Evolutionary conservation across 2,113 vertebrate species (phyloP), one percentile per base, ranked within the genome.

Genomic region (Burhinus bistriatus): DNA sequence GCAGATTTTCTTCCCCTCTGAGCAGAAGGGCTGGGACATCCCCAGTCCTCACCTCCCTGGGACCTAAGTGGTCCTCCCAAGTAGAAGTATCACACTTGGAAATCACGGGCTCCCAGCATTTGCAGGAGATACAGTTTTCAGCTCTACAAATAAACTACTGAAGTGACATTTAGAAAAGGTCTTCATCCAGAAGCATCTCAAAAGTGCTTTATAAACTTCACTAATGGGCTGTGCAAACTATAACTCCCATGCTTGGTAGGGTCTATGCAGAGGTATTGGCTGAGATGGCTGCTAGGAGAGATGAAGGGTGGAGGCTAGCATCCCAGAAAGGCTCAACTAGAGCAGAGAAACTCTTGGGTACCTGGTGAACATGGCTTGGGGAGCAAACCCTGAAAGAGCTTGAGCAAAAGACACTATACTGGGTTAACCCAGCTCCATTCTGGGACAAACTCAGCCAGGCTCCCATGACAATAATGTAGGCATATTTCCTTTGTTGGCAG

Each of bases 151-250:
- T 79, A 91, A 93, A 93, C 86, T 57, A 15, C 40, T 68, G 15
- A 89, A 94, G 73, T 87, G 80, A 87, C 77, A 68, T 97, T 96
- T 79, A 87, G 73, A 76, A 79, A 89, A 93, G 61, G 78, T 84
- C 89, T 93, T 90, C 16, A 79, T 51, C 20, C 71, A 90, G 59
- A 93, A 92, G 44, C 76, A 71, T 87, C 87, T 75, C 52, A 45
- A 89, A 95, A 95, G 81, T 78, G 65, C 58, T 96, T 91, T 76
- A 91, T 71, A 93, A 97, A 95, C 93, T 82, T 84, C 66, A 89
- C 16, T 54, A 79, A 79, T 2, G 15, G 32, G 55, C 45, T 78
- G 20, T 83, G 23, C 80, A 90, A 64, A 76, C 21, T 54, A 0
- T n/a, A 87, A 42, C 29, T 85, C 49, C 22, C 19, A 20, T 89